phyloP scores from a whole-genome alignment of 2,113 vertebrate species.

The Penelope pileata region DNA sequence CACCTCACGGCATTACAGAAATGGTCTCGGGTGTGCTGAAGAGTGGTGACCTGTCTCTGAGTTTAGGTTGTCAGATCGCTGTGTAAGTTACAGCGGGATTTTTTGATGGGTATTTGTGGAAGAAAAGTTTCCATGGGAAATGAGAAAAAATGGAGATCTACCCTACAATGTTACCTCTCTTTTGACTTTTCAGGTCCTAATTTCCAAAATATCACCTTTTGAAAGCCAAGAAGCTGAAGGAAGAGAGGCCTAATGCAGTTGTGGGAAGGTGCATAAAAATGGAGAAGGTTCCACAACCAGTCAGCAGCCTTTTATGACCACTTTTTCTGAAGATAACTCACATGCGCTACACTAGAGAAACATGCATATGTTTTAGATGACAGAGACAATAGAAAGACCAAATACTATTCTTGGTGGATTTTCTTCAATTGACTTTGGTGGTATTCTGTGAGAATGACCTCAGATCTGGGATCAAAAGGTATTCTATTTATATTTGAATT shows the following conservation, averaged over 20 bases:
- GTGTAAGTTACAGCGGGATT: not conserved
- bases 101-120: not conserved
- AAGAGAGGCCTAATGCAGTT: not conserved
- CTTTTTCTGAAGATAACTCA: not conserved
- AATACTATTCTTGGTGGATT: not conserved
- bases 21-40: not conserved
- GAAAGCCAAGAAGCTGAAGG: not conserved
- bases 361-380: fast-evolving
- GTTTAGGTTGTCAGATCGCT: not conserved
- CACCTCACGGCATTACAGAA: not conserved
- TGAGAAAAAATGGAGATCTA: not conserved
- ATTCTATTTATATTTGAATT: not conserved
- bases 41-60: not conserved
- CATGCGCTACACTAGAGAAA: not conserved
- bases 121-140: not conserved
- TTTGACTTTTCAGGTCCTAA: not conserved
- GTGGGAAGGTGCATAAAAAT: not conserved
- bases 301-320: not conserved
- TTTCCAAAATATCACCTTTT: not conserved
- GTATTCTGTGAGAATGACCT: not conserved
- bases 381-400: not conserved
- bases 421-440: not conserved
- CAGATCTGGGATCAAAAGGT: not conserved
- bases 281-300: not conserved
- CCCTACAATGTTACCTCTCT: not conserved